Conservation (phyloP, 2,797 vertebrate species). For the Lagocephalus sceleratus region DNA sequence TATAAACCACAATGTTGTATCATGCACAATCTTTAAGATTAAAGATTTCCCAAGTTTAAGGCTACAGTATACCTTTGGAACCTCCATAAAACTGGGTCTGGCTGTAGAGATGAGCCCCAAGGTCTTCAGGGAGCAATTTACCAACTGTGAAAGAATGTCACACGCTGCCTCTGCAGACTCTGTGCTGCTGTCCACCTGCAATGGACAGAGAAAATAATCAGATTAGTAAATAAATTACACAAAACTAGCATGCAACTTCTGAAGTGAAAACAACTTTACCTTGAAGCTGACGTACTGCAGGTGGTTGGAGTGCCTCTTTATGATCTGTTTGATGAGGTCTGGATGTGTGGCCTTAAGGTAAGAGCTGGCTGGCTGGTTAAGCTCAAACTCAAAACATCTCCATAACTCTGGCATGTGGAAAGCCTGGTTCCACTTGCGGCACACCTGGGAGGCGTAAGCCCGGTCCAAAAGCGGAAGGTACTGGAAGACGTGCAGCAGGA, state of each 20-base stretch:
- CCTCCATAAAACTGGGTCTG: slow-evolving; percentile 97
- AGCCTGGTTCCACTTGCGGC: slow-evolving; percentile 90
- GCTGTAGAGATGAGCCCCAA: slow-evolving; percentile 97
- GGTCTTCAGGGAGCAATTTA: slow-evolving; percentile 98
- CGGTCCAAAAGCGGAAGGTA: slow-evolving; percentile 92
- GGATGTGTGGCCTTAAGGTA: slow-evolving; percentile 96
- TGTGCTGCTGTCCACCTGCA: slow-evolving; percentile 96
- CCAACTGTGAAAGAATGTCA: slow-evolving; percentile 96
- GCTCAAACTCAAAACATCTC: slow-evolving; percentile 97
- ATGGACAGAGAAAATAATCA: slow-evolving; percentile 14
- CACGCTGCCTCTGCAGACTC: slow-evolving; percentile 98
- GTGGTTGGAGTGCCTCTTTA: slow-evolving; percentile 95
- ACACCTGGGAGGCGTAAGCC: slow-evolving; percentile 93
- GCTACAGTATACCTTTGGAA: slow-evolving; percentile 87
- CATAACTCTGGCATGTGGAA: slow-evolving; percentile 98
- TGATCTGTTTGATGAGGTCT: slow-evolving; percentile 97
- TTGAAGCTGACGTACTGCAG: slow-evolving; percentile 98
- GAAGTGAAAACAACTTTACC: slow-evolving; percentile 65
- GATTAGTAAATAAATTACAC: neutral
- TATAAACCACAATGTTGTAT: no score
- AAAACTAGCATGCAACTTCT: neutral
- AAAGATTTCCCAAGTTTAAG: slow-evolving; percentile 2
- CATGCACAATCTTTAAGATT: neutral
- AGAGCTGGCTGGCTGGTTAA: slow-evolving; percentile 94
- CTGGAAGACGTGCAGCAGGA: slow-evolving; percentile 92